These are phyloP conservation scores for Shargacucullia verbasci DNA, from an alignment of 2,888 invertebrate species.

Conservation along the genomic window DNA sequence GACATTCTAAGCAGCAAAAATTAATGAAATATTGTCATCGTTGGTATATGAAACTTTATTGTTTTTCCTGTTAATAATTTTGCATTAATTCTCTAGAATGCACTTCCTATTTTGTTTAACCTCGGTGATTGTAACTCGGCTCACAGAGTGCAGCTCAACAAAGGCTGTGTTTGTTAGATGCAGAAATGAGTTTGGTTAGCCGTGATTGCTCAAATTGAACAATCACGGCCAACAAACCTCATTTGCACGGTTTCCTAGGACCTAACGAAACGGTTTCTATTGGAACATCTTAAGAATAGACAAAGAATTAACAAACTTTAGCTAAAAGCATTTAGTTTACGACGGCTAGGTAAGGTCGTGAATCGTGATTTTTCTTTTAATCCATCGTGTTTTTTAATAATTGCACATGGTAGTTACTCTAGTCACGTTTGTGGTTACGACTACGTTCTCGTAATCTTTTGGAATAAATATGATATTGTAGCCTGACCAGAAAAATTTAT, in stretches of 20 bases:
- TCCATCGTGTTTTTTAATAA: not conserved
- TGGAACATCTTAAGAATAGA: conserved; percentile 1
- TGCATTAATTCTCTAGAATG: conserved; percentile 40
- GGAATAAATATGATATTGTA: too few relatives aligned
- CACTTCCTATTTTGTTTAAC: conserved; percentile 51
- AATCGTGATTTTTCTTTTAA: conserved; percentile 30
- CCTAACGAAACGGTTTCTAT: conserved; percentile 1
- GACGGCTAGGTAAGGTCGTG: conserved; percentile 13
- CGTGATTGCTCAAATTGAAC: conserved; percentile 48
- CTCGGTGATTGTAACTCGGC: conserved; percentile 36
- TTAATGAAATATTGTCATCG: conserved; percentile 1
- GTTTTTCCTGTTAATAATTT: too few relatives aligned
- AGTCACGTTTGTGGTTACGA: too few relatives aligned
- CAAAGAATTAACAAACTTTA: conserved; percentile 25
- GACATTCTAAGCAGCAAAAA: conserved; percentile 2
- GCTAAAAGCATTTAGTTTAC: conserved; percentile 10
- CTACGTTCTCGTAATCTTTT: too few relatives aligned
- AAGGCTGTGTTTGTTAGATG: conserved; percentile 30
- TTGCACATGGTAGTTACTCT: too few relatives aligned
- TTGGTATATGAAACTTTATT: not conserved
- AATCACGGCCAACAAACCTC: conserved; percentile 35
- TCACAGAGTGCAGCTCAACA: conserved; percentile 5
- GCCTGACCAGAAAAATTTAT: too few relatives aligned
- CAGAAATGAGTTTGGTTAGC: too few relatives aligned
- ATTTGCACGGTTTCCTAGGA: conserved; percentile 18